Evolutionary conservation across 37 sponge, comb jelly and placozoan genomes (phyloP).

Genomic region (Lycopodina hypogea): DNA sequence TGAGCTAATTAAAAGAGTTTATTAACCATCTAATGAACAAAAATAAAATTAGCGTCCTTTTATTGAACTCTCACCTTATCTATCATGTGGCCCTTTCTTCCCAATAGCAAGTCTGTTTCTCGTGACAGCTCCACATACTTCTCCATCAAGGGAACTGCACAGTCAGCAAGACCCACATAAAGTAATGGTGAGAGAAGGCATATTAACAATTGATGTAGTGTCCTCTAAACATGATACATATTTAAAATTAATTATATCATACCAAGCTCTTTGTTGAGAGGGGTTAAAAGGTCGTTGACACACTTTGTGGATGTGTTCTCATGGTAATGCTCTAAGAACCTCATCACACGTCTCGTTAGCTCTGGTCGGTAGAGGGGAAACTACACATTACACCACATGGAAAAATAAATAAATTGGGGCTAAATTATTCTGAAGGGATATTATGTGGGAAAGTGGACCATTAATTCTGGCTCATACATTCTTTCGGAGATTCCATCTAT

Average conservation of each 20-base stretch:
- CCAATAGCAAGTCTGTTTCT: conserved; percentile 2
- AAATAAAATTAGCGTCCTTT: too few species aligned
- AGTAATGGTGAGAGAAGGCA: neutral
- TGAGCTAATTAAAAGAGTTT: too few species aligned
- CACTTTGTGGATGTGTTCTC: neutral
- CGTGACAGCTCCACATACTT: conserved; percentile 26
- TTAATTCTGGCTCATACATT: too few species aligned
- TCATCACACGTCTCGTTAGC: conserved; percentile 6
- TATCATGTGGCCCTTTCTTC: neutral
- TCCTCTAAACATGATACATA: too few species aligned
- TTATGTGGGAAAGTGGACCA: too few species aligned
- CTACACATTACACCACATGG: neutral
- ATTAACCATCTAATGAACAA: too few species aligned
- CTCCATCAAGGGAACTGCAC: conserved; percentile 35
- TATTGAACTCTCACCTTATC: too few species aligned
- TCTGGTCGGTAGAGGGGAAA: conserved; percentile 9
- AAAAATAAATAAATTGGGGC: too few species aligned
- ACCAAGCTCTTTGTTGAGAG: conserved; percentile 34
- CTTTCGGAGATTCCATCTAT: too few species aligned
- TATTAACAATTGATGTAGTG: too few species aligned
- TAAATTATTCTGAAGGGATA: too few species aligned
- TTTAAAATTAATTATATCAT: too few species aligned
- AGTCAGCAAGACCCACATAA: neutral
- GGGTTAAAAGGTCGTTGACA: conserved; percentile 16
- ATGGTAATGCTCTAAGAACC: conserved; percentile 17